Conservation (phyloP, 2,113 vertebrate genomes). For the Choloepus hoffmanni region DNA sequence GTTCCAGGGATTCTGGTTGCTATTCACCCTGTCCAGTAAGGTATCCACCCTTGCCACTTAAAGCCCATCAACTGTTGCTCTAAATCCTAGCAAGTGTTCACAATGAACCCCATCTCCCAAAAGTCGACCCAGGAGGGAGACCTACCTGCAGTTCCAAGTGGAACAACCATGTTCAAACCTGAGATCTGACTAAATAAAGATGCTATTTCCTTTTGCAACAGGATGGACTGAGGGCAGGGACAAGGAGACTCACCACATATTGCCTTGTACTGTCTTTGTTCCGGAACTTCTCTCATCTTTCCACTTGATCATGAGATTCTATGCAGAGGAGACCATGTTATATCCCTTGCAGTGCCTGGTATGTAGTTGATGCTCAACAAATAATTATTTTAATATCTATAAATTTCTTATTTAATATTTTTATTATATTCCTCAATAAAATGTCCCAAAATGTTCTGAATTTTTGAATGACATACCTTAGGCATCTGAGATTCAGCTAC, state of each 20-base stretch:
- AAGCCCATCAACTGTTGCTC: neutral
- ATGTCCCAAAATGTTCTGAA: neutral
- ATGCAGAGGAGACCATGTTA: neutral
- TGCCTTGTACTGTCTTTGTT: neutral
- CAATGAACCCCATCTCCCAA: neutral
- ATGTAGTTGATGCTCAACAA: neutral
- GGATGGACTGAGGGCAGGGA: neutral
- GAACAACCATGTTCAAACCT: neutral
- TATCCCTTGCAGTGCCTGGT: neutral
- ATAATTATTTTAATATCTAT: conserved; percentile 23
- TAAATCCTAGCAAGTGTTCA: neutral
- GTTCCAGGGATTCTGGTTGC: neutral
- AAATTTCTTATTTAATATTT: conserved; percentile 16
- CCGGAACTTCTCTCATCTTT: conserved; percentile 31
- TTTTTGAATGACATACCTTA: conserved; percentile 21
- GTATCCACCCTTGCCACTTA: neutral
- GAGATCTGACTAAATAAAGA: neutral
- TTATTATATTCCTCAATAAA: neutral
- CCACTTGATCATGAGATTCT: conserved; percentile 20
- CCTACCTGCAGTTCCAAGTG: neutral
- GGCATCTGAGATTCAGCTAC: neutral
- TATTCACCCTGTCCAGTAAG: neutral
- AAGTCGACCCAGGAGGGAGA: neutral
- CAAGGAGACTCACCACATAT: conserved; percentile 34
- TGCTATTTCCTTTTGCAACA: neutral